Base-by-base conservation (phyloP, 2,797 vertebrate genomes). In the Orientallactaga sibirica region DNA sequence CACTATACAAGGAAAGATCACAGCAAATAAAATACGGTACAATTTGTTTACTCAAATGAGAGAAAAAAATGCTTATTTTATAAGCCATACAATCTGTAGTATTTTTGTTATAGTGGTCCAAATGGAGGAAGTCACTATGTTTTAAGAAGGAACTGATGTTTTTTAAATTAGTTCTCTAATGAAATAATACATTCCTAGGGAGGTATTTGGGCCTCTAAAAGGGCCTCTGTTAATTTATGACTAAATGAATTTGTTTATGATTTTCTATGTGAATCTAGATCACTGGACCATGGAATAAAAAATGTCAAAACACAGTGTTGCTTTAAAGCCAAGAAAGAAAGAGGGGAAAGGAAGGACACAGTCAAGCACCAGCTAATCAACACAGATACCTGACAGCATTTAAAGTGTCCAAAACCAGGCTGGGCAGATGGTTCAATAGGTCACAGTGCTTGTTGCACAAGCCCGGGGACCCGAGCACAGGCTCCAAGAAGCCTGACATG, bases 231-330 rank as follows among this genome's bases (percentile, higher is more conserved):
- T 92, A 77, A 80, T 70, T 91, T 74, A 27, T 82, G 18, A 80
- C 41, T 75, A 75, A 67, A 82, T 87, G 25, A 90, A 80, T 92
- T 93, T 58, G 25, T 74, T 87, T 15, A 16, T 24, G 41, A 76
- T 79, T 93, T 94, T 74, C 55, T 90, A 15, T 85, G 64, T 81
- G 70, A 96, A 33, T 94, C 64, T 12, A 37, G 25, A 87, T 85
- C 75, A 43, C 43, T 86, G 90, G 78, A 33, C 52, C 70, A 74
- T 66, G 86, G 62, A 90, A 68, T 90, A 22, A 48, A 75, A 77
- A 81, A 78, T 66, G 43, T 86, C 71, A 75, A 75, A 86, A 91
- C 55, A 78, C 41, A 55, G 52, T 85, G 43, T 85, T 96, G 64
- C 37, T 29, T 33, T 73, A 76, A 95, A 95, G 48, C 70, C 25